phyloP scores from a whole-genome alignment of 2,113 vertebrate species.

The Thamnophis sirtalis region DNA sequence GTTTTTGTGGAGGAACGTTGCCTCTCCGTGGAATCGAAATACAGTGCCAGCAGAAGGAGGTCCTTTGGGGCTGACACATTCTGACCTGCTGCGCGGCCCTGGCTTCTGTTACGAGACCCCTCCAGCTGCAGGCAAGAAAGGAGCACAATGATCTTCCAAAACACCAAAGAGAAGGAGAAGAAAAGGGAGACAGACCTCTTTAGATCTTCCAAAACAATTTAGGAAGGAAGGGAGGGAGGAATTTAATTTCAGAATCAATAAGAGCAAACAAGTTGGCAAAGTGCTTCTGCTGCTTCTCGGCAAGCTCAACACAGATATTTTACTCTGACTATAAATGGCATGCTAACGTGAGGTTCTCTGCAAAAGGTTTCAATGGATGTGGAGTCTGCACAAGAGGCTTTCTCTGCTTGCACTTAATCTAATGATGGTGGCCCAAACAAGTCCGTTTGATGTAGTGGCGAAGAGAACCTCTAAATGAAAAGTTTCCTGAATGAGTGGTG shows the following conservation, averaged over 20 bases:
- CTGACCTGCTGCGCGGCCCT: fast-evolving
- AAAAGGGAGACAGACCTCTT: background rate
- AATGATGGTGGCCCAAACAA: background rate
- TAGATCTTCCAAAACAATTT: conserved; percentile 3
- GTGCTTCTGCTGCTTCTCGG: background rate
- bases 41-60: conserved; percentile 15
- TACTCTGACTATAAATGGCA: fast-evolving
- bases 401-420: background rate
- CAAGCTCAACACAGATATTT: background rate
- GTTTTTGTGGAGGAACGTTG: conserved; percentile 52
- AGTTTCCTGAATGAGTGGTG: background rate
- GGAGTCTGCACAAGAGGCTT: background rate
- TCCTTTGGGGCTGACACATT: conserved; percentile 19
- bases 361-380: background rate
- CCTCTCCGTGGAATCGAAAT: conserved; percentile 37
- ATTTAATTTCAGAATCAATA: conserved; percentile 1
- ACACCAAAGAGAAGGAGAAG: conserved; percentile 1
- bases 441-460: background rate
- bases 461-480: background rate
- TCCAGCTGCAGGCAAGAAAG: background rate
- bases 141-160: background rate
- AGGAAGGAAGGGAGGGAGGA: background rate
- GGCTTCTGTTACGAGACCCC: conserved; percentile 28
- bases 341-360: fast-evolving
- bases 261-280: background rate